phyloP scores from a whole-genome alignment of 2,113 vertebrate genomes.

The Gobio gobio region DNA sequence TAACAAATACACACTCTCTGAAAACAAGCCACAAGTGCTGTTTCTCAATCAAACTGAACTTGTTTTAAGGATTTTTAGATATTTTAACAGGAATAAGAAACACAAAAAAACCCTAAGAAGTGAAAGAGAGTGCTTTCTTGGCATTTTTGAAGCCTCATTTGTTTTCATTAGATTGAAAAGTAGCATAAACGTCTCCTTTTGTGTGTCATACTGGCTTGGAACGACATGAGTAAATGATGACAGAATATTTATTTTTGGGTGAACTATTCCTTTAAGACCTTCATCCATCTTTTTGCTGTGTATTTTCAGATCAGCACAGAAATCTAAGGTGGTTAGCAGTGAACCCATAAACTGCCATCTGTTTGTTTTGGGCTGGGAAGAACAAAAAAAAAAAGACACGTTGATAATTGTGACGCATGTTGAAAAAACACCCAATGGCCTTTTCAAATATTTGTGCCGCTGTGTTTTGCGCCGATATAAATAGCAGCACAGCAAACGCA shows the following conservation, averaged over 20 bases:
- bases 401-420: conserved; percentile 69
- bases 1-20: not conserved
- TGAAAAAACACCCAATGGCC: conserved; percentile 67
- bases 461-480: conserved; percentile 77
- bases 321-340: conserved; percentile 58
- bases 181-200: conserved; percentile 8
- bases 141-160: not conserved
- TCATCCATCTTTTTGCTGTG: conserved; percentile 15
- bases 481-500: conserved; percentile 75
- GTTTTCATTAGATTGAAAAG: not conserved
- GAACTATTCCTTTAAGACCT: conserved; percentile 21
- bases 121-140: not conserved
- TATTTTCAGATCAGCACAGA: conserved; percentile 52
- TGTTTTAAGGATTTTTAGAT: not conserved
- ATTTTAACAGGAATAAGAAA: too few relatives aligned
- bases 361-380: conserved; percentile 60
- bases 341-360: conserved; percentile 65
- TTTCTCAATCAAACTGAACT: not conserved
- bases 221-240: not conserved
- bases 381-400: conserved; percentile 47
- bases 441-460: conserved; percentile 76
- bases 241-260: conserved; percentile 1
- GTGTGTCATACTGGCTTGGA: not conserved
- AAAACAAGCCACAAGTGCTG: not conserved
- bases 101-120: too few relatives aligned